A percentile compares a stretch with the other conserved stretches of the same genome.
These are phyloP conservation scores for Aphelenchoides avenae DNA, from an alignment of 1,140 invertebrate species.

Conservation along the genomic window DNA sequence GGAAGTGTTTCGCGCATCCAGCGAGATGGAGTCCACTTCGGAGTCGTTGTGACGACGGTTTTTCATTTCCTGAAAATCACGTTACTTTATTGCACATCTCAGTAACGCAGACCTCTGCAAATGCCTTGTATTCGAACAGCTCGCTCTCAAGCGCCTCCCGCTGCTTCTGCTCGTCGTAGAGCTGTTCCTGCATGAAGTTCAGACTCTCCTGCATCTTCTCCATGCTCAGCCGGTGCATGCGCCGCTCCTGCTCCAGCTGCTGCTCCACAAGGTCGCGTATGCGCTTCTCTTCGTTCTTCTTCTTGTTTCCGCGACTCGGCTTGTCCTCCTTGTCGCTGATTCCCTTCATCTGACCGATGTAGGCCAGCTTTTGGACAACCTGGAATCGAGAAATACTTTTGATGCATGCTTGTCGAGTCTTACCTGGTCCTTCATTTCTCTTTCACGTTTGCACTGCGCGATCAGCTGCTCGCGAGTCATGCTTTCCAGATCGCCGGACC, in stretches of 20 bases:
- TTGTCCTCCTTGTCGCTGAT: conserved; percentile 29
- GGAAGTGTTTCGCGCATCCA: no score
- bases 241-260: conserved; percentile 10
- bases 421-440: conserved; percentile 37
- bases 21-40: no score
- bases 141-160: no score
- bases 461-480: conserved; percentile 39
- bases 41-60: no score
- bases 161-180: not conserved
- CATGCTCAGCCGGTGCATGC: not conserved
- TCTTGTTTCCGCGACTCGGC: conserved; percentile 26
- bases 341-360: conserved; percentile 26
- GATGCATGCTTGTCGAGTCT: no score
- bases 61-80: no score
- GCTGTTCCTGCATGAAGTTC: not conserved
- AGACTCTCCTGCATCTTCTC: not conserved
- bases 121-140: no score
- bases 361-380: conserved; percentile 30
- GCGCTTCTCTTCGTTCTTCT: conserved; percentile 20
- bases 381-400: conserved; percentile 20
- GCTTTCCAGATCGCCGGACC: conserved; percentile 26
- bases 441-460: conserved; percentile 32
- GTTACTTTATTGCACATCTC: no score
- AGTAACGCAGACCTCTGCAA: no score
- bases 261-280: conserved; percentile 13